A percentile compares a stretch with the other conserved stretches of the same genome.
Conservation (phyloP, 2,113 vertebrate species). For the Microtus pennsylvanicus region DNA sequence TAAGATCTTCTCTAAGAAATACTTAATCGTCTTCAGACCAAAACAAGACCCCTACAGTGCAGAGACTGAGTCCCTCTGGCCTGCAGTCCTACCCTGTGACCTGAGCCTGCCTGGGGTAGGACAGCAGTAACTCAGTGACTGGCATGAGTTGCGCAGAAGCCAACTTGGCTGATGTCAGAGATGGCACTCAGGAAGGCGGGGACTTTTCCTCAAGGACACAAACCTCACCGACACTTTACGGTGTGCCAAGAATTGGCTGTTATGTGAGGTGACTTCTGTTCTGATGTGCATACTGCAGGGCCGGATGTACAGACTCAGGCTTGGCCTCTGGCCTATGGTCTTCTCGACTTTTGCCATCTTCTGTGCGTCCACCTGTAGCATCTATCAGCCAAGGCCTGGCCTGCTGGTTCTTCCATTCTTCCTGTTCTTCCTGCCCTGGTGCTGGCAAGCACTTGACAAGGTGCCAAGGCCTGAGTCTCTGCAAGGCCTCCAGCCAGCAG, state of each 20-base stretch:
- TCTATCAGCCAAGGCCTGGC: not conserved
- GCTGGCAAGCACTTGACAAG: conserved; percentile 64
- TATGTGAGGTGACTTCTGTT: not conserved
- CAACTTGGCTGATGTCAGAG: not conserved
- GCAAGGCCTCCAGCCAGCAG: conserved; percentile 75
- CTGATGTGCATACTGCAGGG: not conserved
- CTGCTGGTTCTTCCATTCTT: conserved; percentile 36
- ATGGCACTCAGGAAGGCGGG: not conserved
- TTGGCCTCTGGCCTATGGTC: no score
- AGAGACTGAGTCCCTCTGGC: not conserved
- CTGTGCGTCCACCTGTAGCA: not conserved
- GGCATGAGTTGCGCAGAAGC: not conserved
- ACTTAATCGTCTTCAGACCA: not conserved
- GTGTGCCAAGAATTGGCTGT: not conserved
- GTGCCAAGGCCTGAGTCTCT: conserved; percentile 36
- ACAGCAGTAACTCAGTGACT: not conserved
- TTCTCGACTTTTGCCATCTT: not conserved
- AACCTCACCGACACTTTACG: not conserved
- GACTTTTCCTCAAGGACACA: not conserved
- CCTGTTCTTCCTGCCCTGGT: not conserved
- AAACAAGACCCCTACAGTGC: not conserved
- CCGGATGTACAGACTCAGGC: not conserved
- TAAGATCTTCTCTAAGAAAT: not conserved
- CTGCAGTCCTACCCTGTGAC: not conserved
- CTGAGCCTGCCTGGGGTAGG: not conserved